Evolutionary conservation across 2,888 invertebrate species (phyloP).

Genomic region (Microctonus brassicae): DNA sequence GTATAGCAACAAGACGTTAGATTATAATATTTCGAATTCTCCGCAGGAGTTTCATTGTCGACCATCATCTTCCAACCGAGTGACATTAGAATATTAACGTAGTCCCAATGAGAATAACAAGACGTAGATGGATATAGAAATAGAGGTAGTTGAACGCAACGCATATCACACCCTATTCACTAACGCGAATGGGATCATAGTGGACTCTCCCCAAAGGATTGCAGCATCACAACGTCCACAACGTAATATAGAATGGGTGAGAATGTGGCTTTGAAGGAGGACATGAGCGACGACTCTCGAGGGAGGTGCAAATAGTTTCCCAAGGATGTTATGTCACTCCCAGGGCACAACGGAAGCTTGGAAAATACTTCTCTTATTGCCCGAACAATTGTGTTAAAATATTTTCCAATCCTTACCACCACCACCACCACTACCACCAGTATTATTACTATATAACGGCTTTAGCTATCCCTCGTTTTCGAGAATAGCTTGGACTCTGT

Average conservation of each 20-base stretch:
- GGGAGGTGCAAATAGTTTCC: conserved; percentile 20
- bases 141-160: background rate
- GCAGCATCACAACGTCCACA: background rate
- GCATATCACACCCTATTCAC: conserved; percentile 1
- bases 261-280: conserved; percentile 1
- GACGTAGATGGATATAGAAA: background rate
- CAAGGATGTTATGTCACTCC: conserved; percentile 21
- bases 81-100: conserved; percentile 24
- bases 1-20: background rate
- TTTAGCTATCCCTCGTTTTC: background rate
- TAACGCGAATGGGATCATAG: conserved; percentile 2
- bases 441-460: background rate
- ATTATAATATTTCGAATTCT: conserved; percentile 24
- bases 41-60: background rate
- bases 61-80: background rate
- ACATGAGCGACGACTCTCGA: conserved; percentile 10
- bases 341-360: background rate
- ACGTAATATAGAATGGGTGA: conserved; percentile 2
- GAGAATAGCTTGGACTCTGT: background rate
- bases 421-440: background rate
- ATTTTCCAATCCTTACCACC: conserved; percentile 1
- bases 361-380: background rate
- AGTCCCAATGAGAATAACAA: background rate
- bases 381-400: conserved; percentile 2
- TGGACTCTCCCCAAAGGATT: conserved; percentile 11